Conservation (phyloP, 2,888 invertebrate species). For the Congeria kusceri region DNA sequence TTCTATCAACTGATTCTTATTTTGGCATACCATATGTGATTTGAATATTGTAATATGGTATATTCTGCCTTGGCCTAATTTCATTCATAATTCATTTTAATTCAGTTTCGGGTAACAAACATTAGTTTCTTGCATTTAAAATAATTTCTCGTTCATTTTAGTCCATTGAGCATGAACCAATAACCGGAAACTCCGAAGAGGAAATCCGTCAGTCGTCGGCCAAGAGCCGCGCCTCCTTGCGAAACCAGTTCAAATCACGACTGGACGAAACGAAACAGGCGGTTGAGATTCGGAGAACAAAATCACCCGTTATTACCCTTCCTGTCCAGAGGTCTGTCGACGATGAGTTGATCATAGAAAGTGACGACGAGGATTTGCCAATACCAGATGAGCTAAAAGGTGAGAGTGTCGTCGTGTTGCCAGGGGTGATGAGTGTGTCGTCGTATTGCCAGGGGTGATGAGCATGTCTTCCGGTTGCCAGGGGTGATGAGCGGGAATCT, state of each 20-base stretch:
- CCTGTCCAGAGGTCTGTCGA: slow-evolving; percentile 75
- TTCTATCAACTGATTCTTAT: no score
- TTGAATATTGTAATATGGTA: no score
- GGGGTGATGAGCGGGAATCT: no score
- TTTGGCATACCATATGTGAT: no score
- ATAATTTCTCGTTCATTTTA: background rate
- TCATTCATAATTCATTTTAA: no score
- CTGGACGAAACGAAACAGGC: slow-evolving; percentile 75
- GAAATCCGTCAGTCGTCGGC: slow-evolving; percentile 73
- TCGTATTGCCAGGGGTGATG: no score
- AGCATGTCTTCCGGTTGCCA: no score
- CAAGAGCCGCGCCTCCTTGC: slow-evolving; percentile 76
- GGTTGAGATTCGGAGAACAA: slow-evolving; percentile 77
- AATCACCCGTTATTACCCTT: slow-evolving; percentile 76
- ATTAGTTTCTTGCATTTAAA: no score
- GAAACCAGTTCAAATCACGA: slow-evolving; percentile 73
- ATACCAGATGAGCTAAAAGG: slow-evolving; percentile 74
- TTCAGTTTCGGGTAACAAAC: no score
- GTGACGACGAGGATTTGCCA: slow-evolving; percentile 78
- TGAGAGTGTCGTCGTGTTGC: slow-evolving; percentile 1
- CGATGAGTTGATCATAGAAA: slow-evolving; percentile 75
- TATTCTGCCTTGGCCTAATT: no score
- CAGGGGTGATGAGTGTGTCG: no score
- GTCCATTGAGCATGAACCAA: slow-evolving; percentile 53
- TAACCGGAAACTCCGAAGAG: slow-evolving; percentile 63